phyloP scores from a whole-genome alignment of 2,888 invertebrate species.

The Seira musarum region DNA sequence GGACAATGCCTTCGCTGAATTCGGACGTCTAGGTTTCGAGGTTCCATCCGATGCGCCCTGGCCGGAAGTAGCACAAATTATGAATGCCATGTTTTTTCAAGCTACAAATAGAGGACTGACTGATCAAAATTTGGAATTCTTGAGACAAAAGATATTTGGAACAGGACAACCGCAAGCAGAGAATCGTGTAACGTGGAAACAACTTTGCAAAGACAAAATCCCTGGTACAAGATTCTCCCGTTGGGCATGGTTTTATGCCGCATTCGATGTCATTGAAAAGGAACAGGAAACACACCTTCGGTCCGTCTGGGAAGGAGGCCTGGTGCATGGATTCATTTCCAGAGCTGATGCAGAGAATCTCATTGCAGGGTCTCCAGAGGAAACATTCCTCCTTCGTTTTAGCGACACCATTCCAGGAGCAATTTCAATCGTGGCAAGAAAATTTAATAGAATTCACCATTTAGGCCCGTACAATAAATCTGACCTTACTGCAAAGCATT shows the following conservation, averaged over 20 bases:
- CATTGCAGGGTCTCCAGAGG: no score
- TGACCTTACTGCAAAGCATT: no score
- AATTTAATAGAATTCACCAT: no score
- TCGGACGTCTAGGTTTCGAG: not conserved
- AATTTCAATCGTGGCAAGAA: no score
- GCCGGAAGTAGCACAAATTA: not conserved
- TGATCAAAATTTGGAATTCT: not conserved
- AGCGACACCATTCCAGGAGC: no score
- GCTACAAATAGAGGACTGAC: not conserved
- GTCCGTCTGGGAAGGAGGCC: no score
- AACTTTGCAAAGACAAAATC: not conserved
- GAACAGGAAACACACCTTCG: no score
- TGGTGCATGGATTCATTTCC: no score
- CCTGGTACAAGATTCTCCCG: not conserved
- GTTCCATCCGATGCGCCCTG: not conserved
- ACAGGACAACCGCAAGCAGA: not conserved
- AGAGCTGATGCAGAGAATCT: no score
- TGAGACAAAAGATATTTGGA: not conserved
- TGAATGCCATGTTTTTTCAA: not conserved
- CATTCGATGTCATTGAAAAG: no score
- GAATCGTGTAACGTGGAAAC: not conserved
- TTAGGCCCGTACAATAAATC: no score
- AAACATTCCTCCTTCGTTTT: no score
- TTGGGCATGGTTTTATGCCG: not conserved
- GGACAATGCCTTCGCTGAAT: slow-evolving; percentile 2